A percentile compares a stretch with the other conserved stretches of the same genome.
Conservation (phyloP, 2,797 vertebrate species). For the Chromobotia macracanthus region DNA sequence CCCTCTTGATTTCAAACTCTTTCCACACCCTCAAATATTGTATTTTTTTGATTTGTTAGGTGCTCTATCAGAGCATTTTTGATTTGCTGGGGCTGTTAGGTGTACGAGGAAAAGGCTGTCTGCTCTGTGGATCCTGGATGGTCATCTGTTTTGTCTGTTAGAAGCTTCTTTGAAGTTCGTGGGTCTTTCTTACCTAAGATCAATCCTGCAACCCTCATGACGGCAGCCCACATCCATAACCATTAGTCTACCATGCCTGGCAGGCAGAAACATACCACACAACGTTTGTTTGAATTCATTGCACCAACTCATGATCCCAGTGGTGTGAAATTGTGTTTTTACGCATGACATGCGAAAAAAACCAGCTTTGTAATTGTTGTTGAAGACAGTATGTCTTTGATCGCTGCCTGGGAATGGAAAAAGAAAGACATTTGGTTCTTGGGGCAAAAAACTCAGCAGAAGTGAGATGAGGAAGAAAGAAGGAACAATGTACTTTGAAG, state of each 20-base stretch:
- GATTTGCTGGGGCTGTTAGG: too few relatives aligned
- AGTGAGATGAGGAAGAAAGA: slow-evolving; percentile 60
- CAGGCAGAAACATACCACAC: slow-evolving; percentile 37
- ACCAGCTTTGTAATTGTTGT: slow-evolving; percentile 60
- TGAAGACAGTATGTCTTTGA: slow-evolving; percentile 68
- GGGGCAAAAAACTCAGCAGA: slow-evolving; percentile 58
- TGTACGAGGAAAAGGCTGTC: background rate
- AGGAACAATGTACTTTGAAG: slow-evolving; percentile 67
- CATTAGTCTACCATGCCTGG: background rate
- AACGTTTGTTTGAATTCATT: slow-evolving; percentile 12
- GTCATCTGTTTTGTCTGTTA: slow-evolving; percentile 2
- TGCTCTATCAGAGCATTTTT: background rate
- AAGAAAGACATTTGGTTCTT: slow-evolving; percentile 65
- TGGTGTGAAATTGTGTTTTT: slow-evolving; percentile 63
- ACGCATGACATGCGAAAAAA: slow-evolving; percentile 62
- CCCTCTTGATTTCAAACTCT: background rate
- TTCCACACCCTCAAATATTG: background rate
- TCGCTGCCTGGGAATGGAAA: slow-evolving; percentile 66
- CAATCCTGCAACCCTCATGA: background rate
- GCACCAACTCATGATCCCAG: slow-evolving; percentile 13
- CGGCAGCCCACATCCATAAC: background rate
- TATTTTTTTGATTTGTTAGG: background rate
- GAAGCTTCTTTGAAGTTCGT: slow-evolving; percentile 4
- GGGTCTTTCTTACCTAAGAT: background rate
- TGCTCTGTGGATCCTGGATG: background rate